A percentile compares a stretch with the other conserved stretches of the same genome.
Evolutionary conservation across 2,888 invertebrate genomes (phyloP).

Genomic region (Trichopoda pennipes): DNA sequence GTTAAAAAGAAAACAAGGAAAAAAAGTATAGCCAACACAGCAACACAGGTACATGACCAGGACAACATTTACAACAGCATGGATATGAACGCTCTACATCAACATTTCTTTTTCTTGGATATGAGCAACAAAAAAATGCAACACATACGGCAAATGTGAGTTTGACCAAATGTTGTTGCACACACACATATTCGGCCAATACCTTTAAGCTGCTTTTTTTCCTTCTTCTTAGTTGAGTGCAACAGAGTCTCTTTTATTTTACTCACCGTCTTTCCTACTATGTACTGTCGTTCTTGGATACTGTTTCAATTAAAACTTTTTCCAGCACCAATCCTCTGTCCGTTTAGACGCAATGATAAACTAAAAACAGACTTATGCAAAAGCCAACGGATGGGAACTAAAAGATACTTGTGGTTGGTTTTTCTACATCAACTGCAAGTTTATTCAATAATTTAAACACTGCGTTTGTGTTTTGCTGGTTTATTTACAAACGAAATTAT

Average conservation of each 20-base stretch:
- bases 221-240: slow-evolving; percentile 32
- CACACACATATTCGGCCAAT: not conserved
- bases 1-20: slow-evolving; percentile 32
- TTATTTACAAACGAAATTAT: slow-evolving; percentile 30
- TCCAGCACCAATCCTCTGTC: slow-evolving; percentile 42
- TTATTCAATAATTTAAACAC: slow-evolving; percentile 60
- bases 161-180: slow-evolving; percentile 53
- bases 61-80: slow-evolving; percentile 29
- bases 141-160: slow-evolving; percentile 18
- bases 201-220: slow-evolving; percentile 55
- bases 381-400: slow-evolving; percentile 67
- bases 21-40: slow-evolving; percentile 39
- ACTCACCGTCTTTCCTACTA: slow-evolving; percentile 20
- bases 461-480: not conserved
- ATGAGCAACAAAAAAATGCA: slow-evolving; percentile 3
- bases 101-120: slow-evolving; percentile 1
- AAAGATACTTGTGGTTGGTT: slow-evolving; percentile 37
- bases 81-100: slow-evolving; percentile 35
- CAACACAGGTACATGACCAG: slow-evolving; percentile 24
- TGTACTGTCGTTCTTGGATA: slow-evolving; percentile 12
- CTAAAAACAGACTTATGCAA: slow-evolving; percentile 48
- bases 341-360: slow-evolving; percentile 16
- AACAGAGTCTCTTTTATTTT: slow-evolving; percentile 49
- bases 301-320: slow-evolving; percentile 66
- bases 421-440: slow-evolving; percentile 27